Percentiles rank a stretch among this genome's conserved stretches.
phyloP scores from a whole-genome alignment of 1,140 invertebrate genomes.

The Trypoxylus dichotomus region DNA sequence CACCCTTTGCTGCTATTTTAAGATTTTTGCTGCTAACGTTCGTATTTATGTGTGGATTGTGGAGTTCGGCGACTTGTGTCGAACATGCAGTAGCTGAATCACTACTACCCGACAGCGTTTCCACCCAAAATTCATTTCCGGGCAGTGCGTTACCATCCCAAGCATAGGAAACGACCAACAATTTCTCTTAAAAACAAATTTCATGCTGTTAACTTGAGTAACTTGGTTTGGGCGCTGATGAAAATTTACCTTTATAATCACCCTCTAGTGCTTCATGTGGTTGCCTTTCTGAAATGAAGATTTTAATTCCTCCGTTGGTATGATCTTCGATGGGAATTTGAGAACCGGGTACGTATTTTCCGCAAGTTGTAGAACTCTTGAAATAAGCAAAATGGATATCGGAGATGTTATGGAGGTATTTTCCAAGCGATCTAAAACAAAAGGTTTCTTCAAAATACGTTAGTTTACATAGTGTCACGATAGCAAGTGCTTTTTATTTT shows the following conservation, averaged over 20 bases:
- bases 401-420: slow-evolving; percentile 41
- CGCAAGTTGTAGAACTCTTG: background rate
- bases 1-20: slow-evolving; percentile 34
- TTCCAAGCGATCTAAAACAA: slow-evolving; percentile 41
- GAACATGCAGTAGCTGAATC: slow-evolving; percentile 67
- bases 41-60: slow-evolving; percentile 60
- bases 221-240: too few species aligned
- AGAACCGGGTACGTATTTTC: slow-evolving; percentile 39
- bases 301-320: slow-evolving; percentile 45
- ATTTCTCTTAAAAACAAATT: slow-evolving; percentile 51
- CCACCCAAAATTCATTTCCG: slow-evolving; percentile 63
- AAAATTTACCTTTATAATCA: background rate
- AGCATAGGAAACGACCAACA: slow-evolving; percentile 66
- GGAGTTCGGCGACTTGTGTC: slow-evolving; percentile 60
- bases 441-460: too few species aligned
- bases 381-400: slow-evolving; percentile 51
- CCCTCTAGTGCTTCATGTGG: slow-evolving; percentile 43
- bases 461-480: too few species aligned
- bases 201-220: too few species aligned
- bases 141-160: slow-evolving; percentile 70
- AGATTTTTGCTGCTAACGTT: slow-evolving; percentile 38
- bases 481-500: too few species aligned
- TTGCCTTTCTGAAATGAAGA: slow-evolving; percentile 47
- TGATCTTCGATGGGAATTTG: slow-evolving; percentile 38
- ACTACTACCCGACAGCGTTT: slow-evolving; percentile 55